Percentiles rank a stretch among this genome's conserved stretches.
Conservation (phyloP, 2,888 invertebrate genomes). For the Papilio gigon region DNA sequence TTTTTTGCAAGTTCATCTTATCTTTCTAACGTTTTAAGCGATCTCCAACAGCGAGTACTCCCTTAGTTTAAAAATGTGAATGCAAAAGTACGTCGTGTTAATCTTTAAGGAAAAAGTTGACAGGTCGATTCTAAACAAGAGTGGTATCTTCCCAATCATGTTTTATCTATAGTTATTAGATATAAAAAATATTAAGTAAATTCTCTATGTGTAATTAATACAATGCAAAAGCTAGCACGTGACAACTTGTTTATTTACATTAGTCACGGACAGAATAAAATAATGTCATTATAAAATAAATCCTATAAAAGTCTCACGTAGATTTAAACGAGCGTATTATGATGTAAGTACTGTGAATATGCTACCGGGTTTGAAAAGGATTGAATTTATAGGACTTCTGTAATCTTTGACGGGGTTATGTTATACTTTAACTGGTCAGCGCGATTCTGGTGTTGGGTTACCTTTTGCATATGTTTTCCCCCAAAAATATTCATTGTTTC, state of each 20-base stretch:
- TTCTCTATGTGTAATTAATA: not conserved
- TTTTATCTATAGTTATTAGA: not conserved
- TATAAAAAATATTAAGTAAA: not conserved
- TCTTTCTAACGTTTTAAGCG: too few relatives aligned
- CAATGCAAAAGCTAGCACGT: not conserved
- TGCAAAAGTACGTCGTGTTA: too few relatives aligned
- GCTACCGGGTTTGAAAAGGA: conserved; percentile 59
- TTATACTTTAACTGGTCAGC: not conserved
- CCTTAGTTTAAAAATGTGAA: not conserved
- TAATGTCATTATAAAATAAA: conserved; percentile 9
- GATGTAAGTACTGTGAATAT: conserved; percentile 37
- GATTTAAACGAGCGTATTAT: conserved; percentile 10
- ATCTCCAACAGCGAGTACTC: too few relatives aligned
- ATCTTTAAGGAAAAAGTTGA: too few relatives aligned
- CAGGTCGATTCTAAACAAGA: too few relatives aligned
- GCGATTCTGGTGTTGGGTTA: not conserved
- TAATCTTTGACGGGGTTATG: conserved; percentile 43
- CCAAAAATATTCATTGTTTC: too few relatives aligned
- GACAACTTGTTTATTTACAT: not conserved
- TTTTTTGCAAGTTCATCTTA: too few relatives aligned
- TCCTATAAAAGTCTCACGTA: conserved; percentile 15
- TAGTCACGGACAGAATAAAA: conserved; percentile 11
- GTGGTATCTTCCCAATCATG: too few relatives aligned
- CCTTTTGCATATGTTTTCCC: not conserved
- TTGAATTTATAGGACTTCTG: conserved; percentile 67